A percentile compares a stretch with the other conserved stretches of the same genome.
These are phyloP conservation scores for Microdon myrmicae DNA, from an alignment of 2,888 invertebrate species.

Conservation along the genomic window DNA sequence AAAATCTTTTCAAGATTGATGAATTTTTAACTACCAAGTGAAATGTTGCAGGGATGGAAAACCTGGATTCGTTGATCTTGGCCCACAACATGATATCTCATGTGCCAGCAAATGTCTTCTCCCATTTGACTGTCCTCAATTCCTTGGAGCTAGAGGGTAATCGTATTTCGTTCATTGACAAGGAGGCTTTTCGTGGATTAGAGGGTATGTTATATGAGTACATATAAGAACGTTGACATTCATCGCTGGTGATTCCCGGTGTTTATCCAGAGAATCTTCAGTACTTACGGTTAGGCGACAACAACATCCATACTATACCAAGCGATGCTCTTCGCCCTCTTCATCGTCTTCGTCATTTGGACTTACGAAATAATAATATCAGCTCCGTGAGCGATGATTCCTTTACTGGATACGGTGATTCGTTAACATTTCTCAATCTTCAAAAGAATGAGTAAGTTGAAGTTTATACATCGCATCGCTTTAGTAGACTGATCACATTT, in stretches of 20 bases:
- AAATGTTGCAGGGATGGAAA: conserved; percentile 74
- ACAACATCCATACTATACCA: conserved; percentile 86
- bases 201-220: conserved; percentile 74
- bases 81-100: conserved; percentile 85
- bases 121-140: conserved; percentile 81
- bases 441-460: conserved; percentile 90
- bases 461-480: neutral
- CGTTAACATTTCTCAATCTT: conserved; percentile 90
- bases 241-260: no score
- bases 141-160: conserved; percentile 91
- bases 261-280: conserved; percentile 89
- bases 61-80: conserved; percentile 84
- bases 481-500: neutral
- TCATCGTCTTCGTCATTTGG: conserved; percentile 87
- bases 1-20: neutral
- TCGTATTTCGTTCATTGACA: conserved; percentile 81
- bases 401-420: conserved; percentile 88
- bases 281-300: conserved; percentile 88
- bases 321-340: conserved; percentile 84
- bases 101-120: conserved; percentile 84
- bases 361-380: conserved; percentile 89
- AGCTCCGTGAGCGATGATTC: conserved; percentile 85
- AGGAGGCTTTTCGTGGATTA: conserved; percentile 85
- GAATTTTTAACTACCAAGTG: neutral
- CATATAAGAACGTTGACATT: neutral